Conservation (phyloP, 1,140 invertebrate genomes). For the Aleiodes sp. region DNA sequence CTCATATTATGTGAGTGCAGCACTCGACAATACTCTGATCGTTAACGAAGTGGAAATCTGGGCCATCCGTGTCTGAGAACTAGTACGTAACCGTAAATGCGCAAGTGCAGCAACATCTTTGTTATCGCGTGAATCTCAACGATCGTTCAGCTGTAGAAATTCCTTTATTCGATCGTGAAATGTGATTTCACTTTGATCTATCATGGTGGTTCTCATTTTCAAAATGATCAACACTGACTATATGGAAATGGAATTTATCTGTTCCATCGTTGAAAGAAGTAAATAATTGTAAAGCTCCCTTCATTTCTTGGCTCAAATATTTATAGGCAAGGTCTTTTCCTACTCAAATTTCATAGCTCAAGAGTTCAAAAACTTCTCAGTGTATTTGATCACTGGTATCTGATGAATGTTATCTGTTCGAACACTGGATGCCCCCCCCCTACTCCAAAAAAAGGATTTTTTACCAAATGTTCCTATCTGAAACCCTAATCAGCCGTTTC, state of each 20-base stretch:
- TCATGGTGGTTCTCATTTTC: neutral
- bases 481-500: no score
- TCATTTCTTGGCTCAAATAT: neutral
- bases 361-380: no score
- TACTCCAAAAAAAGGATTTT: no score
- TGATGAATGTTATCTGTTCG: no score
- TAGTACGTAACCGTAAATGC: neutral
- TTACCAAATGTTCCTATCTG: no score
- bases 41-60: slow-evolving; percentile 11
- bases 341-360: no score
- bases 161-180: slow-evolving; percentile 9
- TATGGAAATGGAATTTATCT: no score
- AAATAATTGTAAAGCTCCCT: neutral
- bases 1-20: neutral
- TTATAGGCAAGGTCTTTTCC: neutral
- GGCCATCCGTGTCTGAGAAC: slow-evolving; percentile 9
- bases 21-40: neutral
- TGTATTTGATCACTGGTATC: no score
- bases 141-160: slow-evolving; percentile 37
- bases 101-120: slow-evolving; percentile 6
- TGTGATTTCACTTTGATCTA: slow-evolving; percentile 29
- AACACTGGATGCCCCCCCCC: no score
- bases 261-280: no score
- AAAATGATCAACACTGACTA: neutral
- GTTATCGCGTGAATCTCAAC: neutral